Evolutionary conservation across 2,113 vertebrate genomes (phyloP).

Genomic region (Micromys minutus): DNA sequence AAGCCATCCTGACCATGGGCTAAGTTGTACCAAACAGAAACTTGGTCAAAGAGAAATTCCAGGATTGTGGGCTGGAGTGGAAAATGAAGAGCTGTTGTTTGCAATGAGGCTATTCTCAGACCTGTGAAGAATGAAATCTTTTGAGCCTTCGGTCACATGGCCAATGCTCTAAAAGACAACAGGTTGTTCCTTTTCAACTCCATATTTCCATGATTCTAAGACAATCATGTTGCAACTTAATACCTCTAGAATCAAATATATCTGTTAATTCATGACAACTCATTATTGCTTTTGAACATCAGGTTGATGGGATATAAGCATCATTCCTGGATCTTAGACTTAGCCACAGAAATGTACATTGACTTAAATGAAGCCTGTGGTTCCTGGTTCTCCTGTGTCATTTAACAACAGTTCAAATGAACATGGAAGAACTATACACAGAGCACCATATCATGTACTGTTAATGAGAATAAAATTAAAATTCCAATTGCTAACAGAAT

Average conservation of each 20-base stretch:
- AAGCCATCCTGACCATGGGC: background rate
- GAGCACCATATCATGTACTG: background rate
- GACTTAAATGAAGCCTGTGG: background rate
- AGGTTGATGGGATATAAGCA: background rate
- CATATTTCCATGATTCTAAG: slow-evolving; percentile 75
- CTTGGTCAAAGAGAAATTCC: background rate
- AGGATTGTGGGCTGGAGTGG: background rate
- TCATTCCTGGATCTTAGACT: background rate
- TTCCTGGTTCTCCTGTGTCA: background rate
- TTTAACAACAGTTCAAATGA: slow-evolving; percentile 1
- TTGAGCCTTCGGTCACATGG: background rate
- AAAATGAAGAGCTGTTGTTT: background rate
- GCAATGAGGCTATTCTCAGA: background rate
- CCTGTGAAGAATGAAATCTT: background rate
- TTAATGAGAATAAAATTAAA: slow-evolving; percentile 39
- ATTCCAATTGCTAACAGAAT: slow-evolving; percentile 9
- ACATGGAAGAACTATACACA: background rate
- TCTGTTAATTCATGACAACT: background rate
- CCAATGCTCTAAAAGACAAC: slow-evolving; percentile 63
- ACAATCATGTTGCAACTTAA: slow-evolving; percentile 4
- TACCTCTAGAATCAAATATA: background rate
- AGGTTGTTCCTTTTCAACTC: slow-evolving; percentile 71
- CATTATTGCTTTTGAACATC: background rate
- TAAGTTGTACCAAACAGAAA: background rate
- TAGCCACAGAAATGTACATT: background rate